Base-by-base conservation (phyloP, 1,140 invertebrate species). In the Ruditapes philippinarum region DNA sequence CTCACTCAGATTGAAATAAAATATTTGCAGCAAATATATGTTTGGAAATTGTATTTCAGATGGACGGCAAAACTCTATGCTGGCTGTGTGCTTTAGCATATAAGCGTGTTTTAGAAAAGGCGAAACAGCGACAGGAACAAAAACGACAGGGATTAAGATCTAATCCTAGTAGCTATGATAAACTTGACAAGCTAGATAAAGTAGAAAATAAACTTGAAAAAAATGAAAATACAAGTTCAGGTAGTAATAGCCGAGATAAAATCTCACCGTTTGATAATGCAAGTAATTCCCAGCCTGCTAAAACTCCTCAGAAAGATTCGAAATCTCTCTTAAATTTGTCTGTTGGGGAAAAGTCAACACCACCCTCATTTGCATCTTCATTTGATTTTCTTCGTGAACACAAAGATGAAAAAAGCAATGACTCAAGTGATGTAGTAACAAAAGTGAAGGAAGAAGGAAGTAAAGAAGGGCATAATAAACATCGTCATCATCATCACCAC, bases 31-130 rank as follows among this genome's bases (percentile, higher is more conserved):
- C n/a, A n/a, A n/a, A n/a, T n/a, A n/a, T n/a, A n/a, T n/a, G n/a
- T n/a, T n/a, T n/a, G n/a, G n/a, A n/a, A n/a, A n/a, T n/a, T n/a
- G n/a, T 82, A 94, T 96, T 97, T 62, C 96, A 99, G 98, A 98
- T 99, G 78, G 98, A 99, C 96, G 98, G 98, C 0, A 99, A 99
- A 96, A 95, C 99, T 60, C 96, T 99, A 51, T 99, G 99, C 96
- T 99, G 98, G 98, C 96, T 99, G 9, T 99, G 99, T 96, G 99
- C 98, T 17, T 96, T 99, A 90, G 98, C 98, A 0, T 98, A 98
- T 94, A 99, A 99, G 95, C 96, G 98, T 92, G 98, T 98, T 0
- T 94, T 99, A 93, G 98, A 98, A 0, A 51, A 99, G 98, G 96
- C 98, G 81, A 95, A 96, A 96, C 91, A 97, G 97, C 93, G 97